These are phyloP conservation scores for Malurus alboscapulatus DNA, from an alignment of 2,113 vertebrate species.

Conservation along the genomic window DNA sequence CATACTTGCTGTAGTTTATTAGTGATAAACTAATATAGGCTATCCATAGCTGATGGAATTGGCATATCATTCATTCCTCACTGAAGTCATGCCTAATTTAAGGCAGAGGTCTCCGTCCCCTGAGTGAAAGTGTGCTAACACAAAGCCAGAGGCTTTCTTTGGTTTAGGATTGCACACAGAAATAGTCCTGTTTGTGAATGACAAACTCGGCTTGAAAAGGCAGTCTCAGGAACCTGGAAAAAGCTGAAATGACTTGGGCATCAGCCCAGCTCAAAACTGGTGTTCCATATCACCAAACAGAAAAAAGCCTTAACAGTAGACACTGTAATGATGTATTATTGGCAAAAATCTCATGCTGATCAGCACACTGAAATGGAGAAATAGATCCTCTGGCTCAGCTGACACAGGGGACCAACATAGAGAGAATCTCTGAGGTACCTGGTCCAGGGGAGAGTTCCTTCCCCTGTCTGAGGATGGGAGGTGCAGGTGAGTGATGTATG, in stretches of 20 bases:
- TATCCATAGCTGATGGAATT: background rate
- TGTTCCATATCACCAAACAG: background rate
- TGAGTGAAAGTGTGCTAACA: background rate
- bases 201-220: background rate
- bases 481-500: background rate
- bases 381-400: background rate
- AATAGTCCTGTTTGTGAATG: background rate
- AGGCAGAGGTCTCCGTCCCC: background rate
- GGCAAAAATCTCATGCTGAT: background rate
- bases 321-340: background rate
- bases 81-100: background rate
- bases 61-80: background rate
- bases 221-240: background rate
- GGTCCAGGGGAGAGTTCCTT: rapidly evolving
- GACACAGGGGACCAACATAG: background rate
- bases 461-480: background rate
- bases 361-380: background rate
- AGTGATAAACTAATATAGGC: background rate
- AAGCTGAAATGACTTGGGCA: background rate
- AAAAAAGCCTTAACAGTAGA: background rate
- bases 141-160: background rate
- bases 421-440: background rate
- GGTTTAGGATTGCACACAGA: background rate
- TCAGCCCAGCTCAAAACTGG: background rate
- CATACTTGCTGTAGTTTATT: background rate